Base-by-base conservation (phyloP, 2,113 vertebrate genomes). In the Syrmaticus mikado region DNA sequence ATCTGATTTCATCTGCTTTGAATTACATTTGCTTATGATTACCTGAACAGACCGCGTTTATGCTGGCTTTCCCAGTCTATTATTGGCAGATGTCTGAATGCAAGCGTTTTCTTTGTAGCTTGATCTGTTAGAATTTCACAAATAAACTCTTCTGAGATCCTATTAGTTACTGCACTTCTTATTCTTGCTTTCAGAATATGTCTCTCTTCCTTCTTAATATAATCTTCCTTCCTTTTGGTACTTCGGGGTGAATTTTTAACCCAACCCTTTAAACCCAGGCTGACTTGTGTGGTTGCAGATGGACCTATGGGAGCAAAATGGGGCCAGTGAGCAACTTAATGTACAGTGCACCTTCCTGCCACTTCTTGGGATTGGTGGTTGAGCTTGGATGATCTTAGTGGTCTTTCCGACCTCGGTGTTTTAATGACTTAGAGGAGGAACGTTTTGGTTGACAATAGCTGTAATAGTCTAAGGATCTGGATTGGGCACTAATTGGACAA, bases 21-120 rank as follows among this genome's bases (percentile, higher is more conserved):
- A 81, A 65, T 94, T 34, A 30, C 66, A 62, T 92, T 82, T 28
- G 28, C 61, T 58, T 86, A 11, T 76, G 76, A 82, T 95, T 96
- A 95, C 96, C 94, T 97, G 95, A 94, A 27, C 62, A 95, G 87
- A 20, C 62, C 82, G 40, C 85, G 72, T 92, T 95, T 88, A 22
- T 72, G 83, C 58, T 93, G 93, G 61, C 66, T 91, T 71, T 53
- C 76, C 75, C 66, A 28, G 80, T 18, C 80, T 94, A 21, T 25
- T 85, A 58, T 70, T 93, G 57, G 8, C 90, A 94, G 89, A 36
- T 4, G 0, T 53, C 85, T 48, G 76, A 89, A 67, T 24, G 57
- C 19, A 38, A 1, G 10, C 57, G 58, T 41, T 86, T 87, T 82
- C 79, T 80, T 92, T 85, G 76, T 70, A 82, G 66, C 78, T 72